phyloP scores from a whole-genome alignment of 1,140 invertebrate species.

The Latrodectus geometricus region DNA sequence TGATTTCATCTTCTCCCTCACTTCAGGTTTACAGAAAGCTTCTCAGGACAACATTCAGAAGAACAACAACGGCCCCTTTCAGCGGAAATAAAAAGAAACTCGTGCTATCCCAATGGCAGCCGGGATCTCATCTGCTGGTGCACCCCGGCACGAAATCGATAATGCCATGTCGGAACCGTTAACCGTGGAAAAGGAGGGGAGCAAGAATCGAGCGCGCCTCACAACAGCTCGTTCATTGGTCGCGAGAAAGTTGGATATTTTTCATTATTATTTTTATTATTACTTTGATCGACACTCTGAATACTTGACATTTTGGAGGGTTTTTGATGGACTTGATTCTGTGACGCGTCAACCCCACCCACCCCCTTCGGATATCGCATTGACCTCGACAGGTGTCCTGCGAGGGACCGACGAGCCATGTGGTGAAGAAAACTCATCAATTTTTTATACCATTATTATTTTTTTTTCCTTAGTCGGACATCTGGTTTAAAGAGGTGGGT shows the following conservation, averaged over 20 bases:
- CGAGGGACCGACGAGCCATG: not conserved
- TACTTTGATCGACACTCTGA: not conserved
- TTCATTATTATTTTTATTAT: conserved; percentile 21
- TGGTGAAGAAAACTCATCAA: not conserved
- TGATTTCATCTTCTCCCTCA: not conserved
- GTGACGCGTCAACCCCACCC: not conserved
- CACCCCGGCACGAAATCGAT: conserved; percentile 26
- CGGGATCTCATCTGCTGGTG: conserved; percentile 42
- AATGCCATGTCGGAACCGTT: conserved; percentile 37
- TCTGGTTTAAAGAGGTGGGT: no score
- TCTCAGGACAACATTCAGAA: not conserved
- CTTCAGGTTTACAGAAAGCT: not conserved
- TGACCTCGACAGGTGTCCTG: conserved; percentile 38
- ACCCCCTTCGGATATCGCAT: conserved; percentile 2
- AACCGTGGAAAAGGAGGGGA: not conserved
- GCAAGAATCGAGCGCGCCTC: conserved; percentile 31
- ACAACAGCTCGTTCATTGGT: conserved; percentile 12
- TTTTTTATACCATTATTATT: no score
- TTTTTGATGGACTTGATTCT: conserved; percentile 4
- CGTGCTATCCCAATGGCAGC: conserved; percentile 40
- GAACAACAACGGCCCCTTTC: not conserved
- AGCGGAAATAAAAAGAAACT: not conserved
- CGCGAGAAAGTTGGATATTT: conserved; percentile 16
- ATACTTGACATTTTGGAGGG: not conserved
- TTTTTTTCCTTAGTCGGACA: no score